Percentiles rank a stretch among this genome's conserved stretches.
These are phyloP conservation scores for Siniperca scherzeri DNA, from an alignment of 2,797 vertebrate species.

Conservation along the genomic window DNA sequence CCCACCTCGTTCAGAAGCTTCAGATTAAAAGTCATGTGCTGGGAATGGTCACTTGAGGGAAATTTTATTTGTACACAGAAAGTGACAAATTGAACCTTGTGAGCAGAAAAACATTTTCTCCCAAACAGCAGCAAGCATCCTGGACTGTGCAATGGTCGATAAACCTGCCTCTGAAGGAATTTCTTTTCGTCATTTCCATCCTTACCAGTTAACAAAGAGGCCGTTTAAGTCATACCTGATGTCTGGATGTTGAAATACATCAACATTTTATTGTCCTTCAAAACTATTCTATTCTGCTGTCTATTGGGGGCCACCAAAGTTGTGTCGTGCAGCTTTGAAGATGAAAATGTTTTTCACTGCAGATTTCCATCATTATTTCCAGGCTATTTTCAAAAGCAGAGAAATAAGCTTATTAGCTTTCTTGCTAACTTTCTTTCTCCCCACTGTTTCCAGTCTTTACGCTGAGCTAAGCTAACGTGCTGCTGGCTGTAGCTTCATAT, in stretches of 20 bases:
- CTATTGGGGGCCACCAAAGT: constrained; percentile 8
- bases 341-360: neutral
- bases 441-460: neutral
- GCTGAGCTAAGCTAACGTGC: neutral
- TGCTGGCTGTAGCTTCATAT: neutral
- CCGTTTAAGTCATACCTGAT: constrained; percentile 26
- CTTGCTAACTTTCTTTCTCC: neutral
- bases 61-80: constrained; percentile 4
- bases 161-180: constrained; percentile 5
- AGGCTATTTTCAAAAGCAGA: constrained; percentile 14
- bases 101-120: neutral
- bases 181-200: constrained; percentile 14
- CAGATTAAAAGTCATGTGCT: constrained; percentile 31
- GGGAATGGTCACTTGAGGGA: neutral
- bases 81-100: constrained; percentile 21
- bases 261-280: constrained; percentile 23
- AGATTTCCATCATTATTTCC: constrained; percentile 1
- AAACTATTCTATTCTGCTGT: constrained; percentile 14
- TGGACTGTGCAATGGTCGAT: neutral
- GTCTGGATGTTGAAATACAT: constrained; percentile 24
- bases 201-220: neutral
- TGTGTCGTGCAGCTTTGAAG: constrained; percentile 5
- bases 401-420: neutral
- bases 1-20: neutral
- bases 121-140: neutral